Conservation (phyloP, 2,797 vertebrate species). For the Takifugu ocellatus region DNA sequence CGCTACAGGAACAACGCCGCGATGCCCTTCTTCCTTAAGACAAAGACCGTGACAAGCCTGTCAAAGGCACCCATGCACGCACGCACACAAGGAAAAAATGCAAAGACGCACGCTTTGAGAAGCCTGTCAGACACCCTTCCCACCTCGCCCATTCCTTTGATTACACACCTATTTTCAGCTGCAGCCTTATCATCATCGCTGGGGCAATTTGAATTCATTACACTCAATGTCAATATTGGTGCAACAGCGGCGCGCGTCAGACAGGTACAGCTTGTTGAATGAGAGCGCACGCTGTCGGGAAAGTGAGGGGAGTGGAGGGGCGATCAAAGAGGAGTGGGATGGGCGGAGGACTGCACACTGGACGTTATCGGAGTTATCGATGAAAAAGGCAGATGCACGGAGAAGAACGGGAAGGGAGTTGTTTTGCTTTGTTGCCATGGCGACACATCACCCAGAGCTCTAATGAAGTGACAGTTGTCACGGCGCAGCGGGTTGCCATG, state of each 20-base stretch:
- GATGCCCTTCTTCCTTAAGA: conserved; percentile 48
- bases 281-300: conserved; percentile 45
- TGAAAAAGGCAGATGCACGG: neutral
- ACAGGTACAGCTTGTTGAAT: conserved; percentile 72
- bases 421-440: conserved; percentile 71
- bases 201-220: conserved; percentile 72
- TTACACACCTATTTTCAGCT: conserved; percentile 56
- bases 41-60: conserved; percentile 38
- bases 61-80: conserved; percentile 30
- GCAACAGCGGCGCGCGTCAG: conserved; percentile 45
- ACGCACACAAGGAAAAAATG: conserved; percentile 1
- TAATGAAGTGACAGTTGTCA: conserved; percentile 61
- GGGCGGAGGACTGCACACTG: conserved; percentile 45
- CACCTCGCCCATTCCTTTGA: conserved; percentile 59
- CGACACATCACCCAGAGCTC: conserved; percentile 38
- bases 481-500: conserved; percentile 55
- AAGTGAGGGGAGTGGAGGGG: conserved; percentile 10
- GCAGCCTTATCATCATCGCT: conserved; percentile 28
- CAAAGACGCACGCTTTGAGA: conserved; percentile 40
- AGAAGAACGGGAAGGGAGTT: conserved; percentile 28
- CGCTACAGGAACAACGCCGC: conserved; percentile 52
- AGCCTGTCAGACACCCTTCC: conserved; percentile 47
- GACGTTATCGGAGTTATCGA: neutral
- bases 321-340: conserved; percentile 56
- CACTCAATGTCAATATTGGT: conserved; percentile 69